phyloP scores from a whole-genome alignment of 1,140 invertebrate genomes.

The Ceratina australensis region DNA sequence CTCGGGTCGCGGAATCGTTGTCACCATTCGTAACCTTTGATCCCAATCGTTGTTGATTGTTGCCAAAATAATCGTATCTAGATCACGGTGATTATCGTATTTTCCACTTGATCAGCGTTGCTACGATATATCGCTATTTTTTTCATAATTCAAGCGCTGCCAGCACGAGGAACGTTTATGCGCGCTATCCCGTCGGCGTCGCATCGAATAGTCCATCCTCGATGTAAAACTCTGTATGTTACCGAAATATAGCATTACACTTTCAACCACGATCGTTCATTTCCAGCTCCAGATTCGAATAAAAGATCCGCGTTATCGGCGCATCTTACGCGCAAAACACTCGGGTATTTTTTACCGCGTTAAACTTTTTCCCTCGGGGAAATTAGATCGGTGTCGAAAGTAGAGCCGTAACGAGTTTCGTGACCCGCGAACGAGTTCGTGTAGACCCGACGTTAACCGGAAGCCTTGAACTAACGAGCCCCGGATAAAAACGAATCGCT shows the following conservation, averaged over 20 bases:
- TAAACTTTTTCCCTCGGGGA: neutral
- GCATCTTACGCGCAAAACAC: too few relatives aligned
- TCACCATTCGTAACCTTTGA: constrained; percentile 58
- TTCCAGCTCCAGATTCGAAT: neutral
- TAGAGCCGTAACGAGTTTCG: neutral
- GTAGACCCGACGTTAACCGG: neutral
- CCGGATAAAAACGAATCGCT: neutral
- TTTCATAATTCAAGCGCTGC: constrained; percentile 68
- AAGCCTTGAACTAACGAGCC: neutral
- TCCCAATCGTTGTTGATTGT: constrained; percentile 78
- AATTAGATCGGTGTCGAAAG: neutral
- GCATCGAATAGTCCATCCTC: constrained; percentile 72
- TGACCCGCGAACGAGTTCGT: neutral
- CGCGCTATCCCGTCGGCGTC: constrained; percentile 63
- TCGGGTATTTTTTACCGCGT: too few relatives aligned
- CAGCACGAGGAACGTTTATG: constrained; percentile 50
- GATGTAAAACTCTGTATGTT: constrained; percentile 76
- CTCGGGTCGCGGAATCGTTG: constrained; percentile 7
- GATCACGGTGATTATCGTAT: constrained; percentile 67
- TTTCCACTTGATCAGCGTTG: constrained; percentile 74
- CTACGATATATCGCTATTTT: constrained; percentile 72
- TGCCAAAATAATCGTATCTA: constrained; percentile 75
- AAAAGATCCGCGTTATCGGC: neutral
- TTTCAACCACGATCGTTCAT: constrained; percentile 47
- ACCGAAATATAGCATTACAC: constrained; percentile 74